These are phyloP conservation scores for Notodromas monacha DNA, from an alignment of 2,888 invertebrate genomes.

Conservation along the genomic window DNA sequence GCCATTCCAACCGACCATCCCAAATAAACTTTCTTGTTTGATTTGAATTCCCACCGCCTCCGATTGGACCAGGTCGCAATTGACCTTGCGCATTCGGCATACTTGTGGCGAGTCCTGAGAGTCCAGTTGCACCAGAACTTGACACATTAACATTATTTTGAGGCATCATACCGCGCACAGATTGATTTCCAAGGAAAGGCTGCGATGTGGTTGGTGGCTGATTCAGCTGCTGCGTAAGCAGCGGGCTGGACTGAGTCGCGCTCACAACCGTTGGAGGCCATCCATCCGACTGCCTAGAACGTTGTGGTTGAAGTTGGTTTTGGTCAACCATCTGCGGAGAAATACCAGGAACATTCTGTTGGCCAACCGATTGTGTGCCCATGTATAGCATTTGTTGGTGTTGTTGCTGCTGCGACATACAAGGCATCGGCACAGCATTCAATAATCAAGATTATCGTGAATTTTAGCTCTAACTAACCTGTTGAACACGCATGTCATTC, in stretches of 20 bases:
- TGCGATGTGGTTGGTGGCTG: constrained; percentile 2
- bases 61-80: background rate
- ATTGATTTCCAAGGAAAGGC: too few species aligned
- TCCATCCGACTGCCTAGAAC: too few species aligned
- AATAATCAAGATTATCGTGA: too few species aligned
- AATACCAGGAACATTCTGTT: too few species aligned
- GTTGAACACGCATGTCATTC: too few species aligned
- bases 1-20: constrained; percentile 65
- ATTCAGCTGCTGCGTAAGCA: background rate
- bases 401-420: constrained; percentile 7
- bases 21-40: constrained; percentile 25
- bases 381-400: constrained; percentile 8
- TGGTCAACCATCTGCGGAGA: too few species aligned
- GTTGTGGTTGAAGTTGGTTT: too few species aligned
- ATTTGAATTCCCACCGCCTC: background rate
- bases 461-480: too few species aligned
- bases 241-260: background rate
- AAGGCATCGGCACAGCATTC: too few species aligned
- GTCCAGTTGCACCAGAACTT: background rate
- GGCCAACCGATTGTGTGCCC: too few species aligned
- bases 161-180: too few species aligned
- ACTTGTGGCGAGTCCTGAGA: background rate
- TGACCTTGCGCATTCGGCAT: background rate
- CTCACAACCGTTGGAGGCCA: too few species aligned
- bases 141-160: background rate